Evolutionary conservation across 2,113 vertebrate genomes (phyloP), one percentile per base, ranked within the genome.

Genomic region (Riparia riparia): DNA sequence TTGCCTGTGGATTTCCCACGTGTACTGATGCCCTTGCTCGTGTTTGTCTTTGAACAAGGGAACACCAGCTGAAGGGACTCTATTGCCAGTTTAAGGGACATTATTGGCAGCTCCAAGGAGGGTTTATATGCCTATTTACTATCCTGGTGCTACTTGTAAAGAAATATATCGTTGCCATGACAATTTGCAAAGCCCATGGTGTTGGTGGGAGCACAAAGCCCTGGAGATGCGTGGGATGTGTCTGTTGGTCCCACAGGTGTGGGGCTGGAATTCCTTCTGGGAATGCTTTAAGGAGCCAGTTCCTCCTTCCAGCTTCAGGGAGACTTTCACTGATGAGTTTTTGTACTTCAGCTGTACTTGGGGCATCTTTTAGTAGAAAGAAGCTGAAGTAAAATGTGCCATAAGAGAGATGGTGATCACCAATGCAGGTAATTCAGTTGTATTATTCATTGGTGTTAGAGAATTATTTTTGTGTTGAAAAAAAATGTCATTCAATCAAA

Each of bases 121-220:
- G 9, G 82, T 79, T 94, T 92, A 6, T 49, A 57, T 90, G 93
- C 86, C 73, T 89, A 25, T 95, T 97, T 96, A 65, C 91, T 32
- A 2, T 61, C 56, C 64, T n/a, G 53, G 22, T 78, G 60, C 47
- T 25, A 9, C 63, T 96, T 93, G 80, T 70, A 84, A 70, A 60
- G 94, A 32, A 92, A 42, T 6, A 17, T 4, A 1, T 50, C 2
- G 61, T 95, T 97, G 71, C 87, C 94, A 89, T 91, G 94, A 21
- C 86, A 9, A 73, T 93, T 70, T 63, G 74, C 44, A 74, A 56
- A 81, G 78, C 50, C 26, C 49, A 1, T 7, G 8, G 37, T 16
- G 7, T 16, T 42, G 81, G 56, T 28, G 65, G 57, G 29, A 90
- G 68, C 22, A 26, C 42, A 60, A 17, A 86, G 82, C 10, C 0